Conservation (phyloP, 2,113 vertebrate genomes). For the Stegostoma tigrinum region DNA sequence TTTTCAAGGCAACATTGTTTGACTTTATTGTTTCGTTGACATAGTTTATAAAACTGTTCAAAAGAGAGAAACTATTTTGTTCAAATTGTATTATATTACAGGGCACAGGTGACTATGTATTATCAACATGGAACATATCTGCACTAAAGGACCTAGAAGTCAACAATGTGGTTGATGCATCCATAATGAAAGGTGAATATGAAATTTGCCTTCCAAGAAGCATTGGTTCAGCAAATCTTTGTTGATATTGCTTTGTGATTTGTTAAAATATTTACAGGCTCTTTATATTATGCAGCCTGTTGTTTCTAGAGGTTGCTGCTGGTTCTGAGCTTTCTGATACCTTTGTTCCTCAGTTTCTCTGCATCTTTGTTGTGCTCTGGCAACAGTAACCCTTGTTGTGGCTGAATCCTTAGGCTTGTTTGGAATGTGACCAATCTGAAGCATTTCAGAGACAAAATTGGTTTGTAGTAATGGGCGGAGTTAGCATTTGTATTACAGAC, state of each 20-base stretch:
- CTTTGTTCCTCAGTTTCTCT: no score
- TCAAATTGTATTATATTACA: conserved; percentile 43
- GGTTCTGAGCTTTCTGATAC: no score
- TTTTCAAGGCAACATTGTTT: neutral
- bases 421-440: no score
- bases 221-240: neutral
- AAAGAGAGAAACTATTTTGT: conserved; percentile 22
- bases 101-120: conserved; percentile 63
- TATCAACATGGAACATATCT: conserved; percentile 74
- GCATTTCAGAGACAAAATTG: no score
- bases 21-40: neutral
- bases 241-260: neutral
- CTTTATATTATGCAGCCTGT: neutral
- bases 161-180: conserved; percentile 56
- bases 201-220: neutral
- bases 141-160: conserved; percentile 53
- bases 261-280: neutral
- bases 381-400: no score
- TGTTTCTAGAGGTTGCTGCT: no score
- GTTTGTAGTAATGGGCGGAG: no score
- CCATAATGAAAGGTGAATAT: conserved; percentile 70
- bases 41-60: neutral
- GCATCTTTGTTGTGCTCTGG: no score
- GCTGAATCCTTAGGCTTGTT: no score
- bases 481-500: no score